Evolutionary conservation across 30 jellyfish, hydroid and myxozoan genomes (phyloP).

Genomic region (Nemopilema nomurai): DNA sequence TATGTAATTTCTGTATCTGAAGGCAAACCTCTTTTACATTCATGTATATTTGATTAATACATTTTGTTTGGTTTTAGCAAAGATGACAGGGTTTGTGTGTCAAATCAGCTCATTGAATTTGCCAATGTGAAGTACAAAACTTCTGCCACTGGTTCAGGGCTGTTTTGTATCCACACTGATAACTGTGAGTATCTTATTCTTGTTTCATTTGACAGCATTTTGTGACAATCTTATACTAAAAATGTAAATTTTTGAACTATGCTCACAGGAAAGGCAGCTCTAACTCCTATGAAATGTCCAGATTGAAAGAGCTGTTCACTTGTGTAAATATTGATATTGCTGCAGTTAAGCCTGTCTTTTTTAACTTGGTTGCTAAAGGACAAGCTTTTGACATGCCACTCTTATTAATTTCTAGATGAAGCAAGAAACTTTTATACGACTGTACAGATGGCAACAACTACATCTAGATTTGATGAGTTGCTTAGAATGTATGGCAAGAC

Average conservation of each 20-base stretch:
- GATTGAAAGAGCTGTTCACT: no score
- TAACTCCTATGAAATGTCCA: no score
- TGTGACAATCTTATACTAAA: neutral
- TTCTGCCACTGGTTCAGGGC: slow-evolving; percentile 71
- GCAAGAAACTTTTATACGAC: slow-evolving; percentile 77
- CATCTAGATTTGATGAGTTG: slow-evolving; percentile 57
- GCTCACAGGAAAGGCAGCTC: neutral
- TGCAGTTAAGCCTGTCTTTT: neutral
- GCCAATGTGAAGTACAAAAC: slow-evolving; percentile 79
- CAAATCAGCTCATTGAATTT: slow-evolving; percentile 63
- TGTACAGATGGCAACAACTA: slow-evolving; percentile 74
- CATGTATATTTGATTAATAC: neutral
- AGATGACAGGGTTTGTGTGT: slow-evolving; percentile 88
- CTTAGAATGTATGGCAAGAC: slow-evolving; percentile 59
- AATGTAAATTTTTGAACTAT: neutral
- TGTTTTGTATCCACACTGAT: slow-evolving; percentile 85
- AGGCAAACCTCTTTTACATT: no score
- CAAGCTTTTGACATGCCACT: no score
- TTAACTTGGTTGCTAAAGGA: neutral
- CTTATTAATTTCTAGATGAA: slow-evolving; percentile 49
- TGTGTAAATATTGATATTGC: no score
- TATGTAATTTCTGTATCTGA: no score
- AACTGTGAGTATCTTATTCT: slow-evolving; percentile 82
- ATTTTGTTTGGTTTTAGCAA: slow-evolving; percentile 55
- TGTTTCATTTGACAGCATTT: no score